Evolutionary conservation across 2,888 invertebrate genomes (phyloP).

Genomic region (Ceriagrion tenellum): DNA sequence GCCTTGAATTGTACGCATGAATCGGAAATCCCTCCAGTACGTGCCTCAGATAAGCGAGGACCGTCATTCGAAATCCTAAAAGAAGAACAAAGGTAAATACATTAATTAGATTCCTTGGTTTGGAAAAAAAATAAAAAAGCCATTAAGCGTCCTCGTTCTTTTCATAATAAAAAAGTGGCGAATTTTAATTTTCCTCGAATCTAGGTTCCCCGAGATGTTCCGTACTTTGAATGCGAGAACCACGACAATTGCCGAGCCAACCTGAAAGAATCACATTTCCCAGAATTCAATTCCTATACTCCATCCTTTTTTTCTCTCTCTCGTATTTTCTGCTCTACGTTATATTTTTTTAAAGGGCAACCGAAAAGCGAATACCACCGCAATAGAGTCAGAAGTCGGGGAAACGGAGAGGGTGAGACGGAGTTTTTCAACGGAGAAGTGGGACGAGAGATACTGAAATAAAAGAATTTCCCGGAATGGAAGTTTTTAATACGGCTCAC

Average conservation of each 20-base stretch:
- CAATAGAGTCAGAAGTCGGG: no score
- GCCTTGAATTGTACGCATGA: not conserved
- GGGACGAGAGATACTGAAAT: not conserved
- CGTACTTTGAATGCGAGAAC: not conserved
- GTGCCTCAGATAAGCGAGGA: not conserved
- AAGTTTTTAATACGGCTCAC: not conserved
- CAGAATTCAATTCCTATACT: not conserved
- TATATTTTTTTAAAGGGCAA: not conserved
- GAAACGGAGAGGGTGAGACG: not conserved
- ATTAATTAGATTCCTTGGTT: not conserved
- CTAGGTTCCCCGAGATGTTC: not conserved
- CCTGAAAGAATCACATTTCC: constrained; percentile 16
- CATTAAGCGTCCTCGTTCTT: not conserved
- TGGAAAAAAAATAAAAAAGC: not conserved
- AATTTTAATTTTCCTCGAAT: not conserved
- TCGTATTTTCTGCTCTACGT: not conserved
- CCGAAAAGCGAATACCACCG: not conserved
- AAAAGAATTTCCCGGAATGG: not conserved
- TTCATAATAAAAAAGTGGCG: not conserved
- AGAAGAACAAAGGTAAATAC: not conserved
- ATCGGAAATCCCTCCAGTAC: not conserved
- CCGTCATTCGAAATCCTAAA: not conserved
- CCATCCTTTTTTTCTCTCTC: not conserved
- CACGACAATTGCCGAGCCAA: not conserved
- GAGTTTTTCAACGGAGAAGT: not conserved